Conservation (phyloP, 2,888 invertebrate genomes). For the Protodeltote pygarga region DNA sequence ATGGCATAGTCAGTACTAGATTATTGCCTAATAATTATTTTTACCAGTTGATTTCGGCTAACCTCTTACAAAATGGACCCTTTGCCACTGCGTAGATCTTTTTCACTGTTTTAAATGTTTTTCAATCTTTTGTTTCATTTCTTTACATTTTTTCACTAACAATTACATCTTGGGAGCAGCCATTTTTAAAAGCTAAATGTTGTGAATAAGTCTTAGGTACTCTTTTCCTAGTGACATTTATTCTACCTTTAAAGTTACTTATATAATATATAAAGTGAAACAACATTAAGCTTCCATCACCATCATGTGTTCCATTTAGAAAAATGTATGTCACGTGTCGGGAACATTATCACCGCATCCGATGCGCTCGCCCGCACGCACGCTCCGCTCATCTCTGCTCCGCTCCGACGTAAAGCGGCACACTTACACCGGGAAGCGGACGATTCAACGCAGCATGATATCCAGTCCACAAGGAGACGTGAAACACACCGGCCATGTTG, state of each 20-base stretch:
- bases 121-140: conserved; percentile 18
- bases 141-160: conserved; percentile 10
- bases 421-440: conserved; percentile 87
- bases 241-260: not conserved
- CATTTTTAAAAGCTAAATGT: conserved; percentile 36
- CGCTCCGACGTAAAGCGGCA: conserved; percentile 84
- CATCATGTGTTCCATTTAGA: conserved; percentile 44
- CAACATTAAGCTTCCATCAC: conserved; percentile 52
- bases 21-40: too few relatives aligned
- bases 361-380: conserved; percentile 67
- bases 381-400: conserved; percentile 71
- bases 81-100: too few relatives aligned
- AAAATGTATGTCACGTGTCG: conserved; percentile 37
- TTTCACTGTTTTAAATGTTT: too few relatives aligned
- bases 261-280: conserved; percentile 16
- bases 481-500: conserved; percentile 98
- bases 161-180: conserved; percentile 29
- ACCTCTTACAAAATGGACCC: too few relatives aligned
- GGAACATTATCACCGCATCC: conserved; percentile 71
- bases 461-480: conserved; percentile 98
- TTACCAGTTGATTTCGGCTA: too few relatives aligned
- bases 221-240: not conserved
- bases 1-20: too few relatives aligned
- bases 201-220: conserved; percentile 19
- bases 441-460: conserved; percentile 96